phyloP scores from a whole-genome alignment of 2,113 vertebrate species.

The Antennarius striatus region DNA sequence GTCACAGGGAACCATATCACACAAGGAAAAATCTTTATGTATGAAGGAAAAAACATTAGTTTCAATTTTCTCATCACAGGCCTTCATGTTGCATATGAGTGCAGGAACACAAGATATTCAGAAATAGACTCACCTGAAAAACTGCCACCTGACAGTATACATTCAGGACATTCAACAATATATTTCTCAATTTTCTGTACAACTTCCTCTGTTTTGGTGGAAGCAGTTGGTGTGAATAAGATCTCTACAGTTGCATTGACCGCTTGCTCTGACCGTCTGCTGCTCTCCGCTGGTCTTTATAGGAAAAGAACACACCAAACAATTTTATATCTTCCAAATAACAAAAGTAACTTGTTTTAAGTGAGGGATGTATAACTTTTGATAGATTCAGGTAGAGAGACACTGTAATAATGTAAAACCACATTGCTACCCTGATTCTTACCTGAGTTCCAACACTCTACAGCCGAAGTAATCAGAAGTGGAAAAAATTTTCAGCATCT shows the following conservation, averaged over 20 bases:
- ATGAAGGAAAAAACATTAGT: too few species aligned
- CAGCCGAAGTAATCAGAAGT: fast-evolving
- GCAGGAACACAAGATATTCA: too few species aligned
- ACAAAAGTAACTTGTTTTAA: not conserved
- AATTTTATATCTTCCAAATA: not conserved
- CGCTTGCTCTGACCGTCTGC: fast-evolving
- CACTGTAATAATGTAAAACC: not conserved
- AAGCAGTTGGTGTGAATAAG: not conserved
- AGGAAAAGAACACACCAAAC: conserved; percentile 9
- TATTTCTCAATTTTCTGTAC: fast-evolving
- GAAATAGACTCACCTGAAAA: too few species aligned
- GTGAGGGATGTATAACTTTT: not conserved
- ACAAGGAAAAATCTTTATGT: conserved; percentile 11
- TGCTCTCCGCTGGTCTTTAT: fast-evolving
- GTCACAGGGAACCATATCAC: conserved; percentile 14
- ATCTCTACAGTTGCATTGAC: conserved; percentile 40
- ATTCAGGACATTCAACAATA: too few species aligned
- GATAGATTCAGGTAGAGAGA: not conserved
- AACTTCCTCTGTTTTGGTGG: fast-evolving
- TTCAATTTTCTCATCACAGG: too few species aligned
- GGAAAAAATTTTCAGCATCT: fast-evolving
- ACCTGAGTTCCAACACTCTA: conserved; percentile 51
- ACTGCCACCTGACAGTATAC: too few species aligned
- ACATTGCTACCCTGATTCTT: conserved; percentile 5
- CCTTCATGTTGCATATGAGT: too few species aligned